Percentiles rank a stretch among this genome's conserved stretches.
Evolutionary conservation across 2,113 vertebrate species (phyloP).

Genomic region (Camelus dromedarius): DNA sequence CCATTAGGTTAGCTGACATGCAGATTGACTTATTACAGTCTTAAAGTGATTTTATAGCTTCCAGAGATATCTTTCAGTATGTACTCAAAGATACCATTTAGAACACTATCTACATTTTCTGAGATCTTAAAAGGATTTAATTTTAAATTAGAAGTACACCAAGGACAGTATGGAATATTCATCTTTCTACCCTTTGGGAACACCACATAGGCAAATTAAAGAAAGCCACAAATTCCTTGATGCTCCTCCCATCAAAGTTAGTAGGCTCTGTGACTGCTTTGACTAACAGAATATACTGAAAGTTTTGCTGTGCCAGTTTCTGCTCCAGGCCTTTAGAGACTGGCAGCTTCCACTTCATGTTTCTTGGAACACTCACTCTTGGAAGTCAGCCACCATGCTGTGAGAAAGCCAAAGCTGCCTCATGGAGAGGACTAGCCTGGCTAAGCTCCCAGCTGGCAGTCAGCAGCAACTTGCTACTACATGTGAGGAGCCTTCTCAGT

Average conservation of each 20-base stretch:
- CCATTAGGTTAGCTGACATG: neutral
- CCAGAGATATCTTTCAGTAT: neutral
- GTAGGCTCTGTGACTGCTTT: neutral
- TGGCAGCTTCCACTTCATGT: slow-evolving; percentile 41
- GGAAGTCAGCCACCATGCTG: slow-evolving; percentile 32
- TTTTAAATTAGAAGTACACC: slow-evolving; percentile 47
- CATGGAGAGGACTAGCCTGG: neutral
- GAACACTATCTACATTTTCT: neutral
- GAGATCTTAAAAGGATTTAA: slow-evolving; percentile 31
- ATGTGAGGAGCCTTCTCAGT: neutral
- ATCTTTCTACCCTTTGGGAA: neutral
- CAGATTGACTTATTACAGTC: neutral
- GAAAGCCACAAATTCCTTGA: neutral
- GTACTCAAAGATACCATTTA: neutral
- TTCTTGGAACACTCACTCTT: slow-evolving; percentile 47
- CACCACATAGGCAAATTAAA: neutral
- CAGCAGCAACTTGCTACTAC: neutral
- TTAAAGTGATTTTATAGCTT: slow-evolving; percentile 3
- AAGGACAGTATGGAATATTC: neutral
- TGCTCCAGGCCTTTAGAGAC: neutral
- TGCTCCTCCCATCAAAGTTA: neutral
- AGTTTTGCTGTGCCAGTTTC: slow-evolving; percentile 48
- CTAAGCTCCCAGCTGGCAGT: neutral
- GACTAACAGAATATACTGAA: neutral
- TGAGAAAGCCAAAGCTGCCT: neutral